Conservation (phyloP, 2,797 vertebrate species). For the Pygocentrus nattereri region DNA sequence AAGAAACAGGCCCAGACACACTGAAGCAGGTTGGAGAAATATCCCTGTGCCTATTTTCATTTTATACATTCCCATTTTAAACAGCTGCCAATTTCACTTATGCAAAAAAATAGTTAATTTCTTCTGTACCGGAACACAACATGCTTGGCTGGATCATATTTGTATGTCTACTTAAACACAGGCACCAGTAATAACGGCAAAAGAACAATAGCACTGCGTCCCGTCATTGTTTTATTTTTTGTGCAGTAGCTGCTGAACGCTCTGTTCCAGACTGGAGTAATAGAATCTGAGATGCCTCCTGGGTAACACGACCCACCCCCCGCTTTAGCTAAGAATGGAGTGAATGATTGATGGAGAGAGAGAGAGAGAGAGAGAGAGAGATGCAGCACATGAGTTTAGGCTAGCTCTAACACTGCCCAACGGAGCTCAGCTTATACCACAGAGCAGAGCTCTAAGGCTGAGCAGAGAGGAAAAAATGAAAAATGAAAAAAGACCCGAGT, state of each 20-base stretch:
- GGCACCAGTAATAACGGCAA: background rate
- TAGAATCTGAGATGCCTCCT: slow-evolving; percentile 46
- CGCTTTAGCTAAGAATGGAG: slow-evolving; percentile 28
- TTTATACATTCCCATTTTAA: background rate
- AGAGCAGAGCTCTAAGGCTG: background rate
- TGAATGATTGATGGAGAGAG: slow-evolving; percentile 35
- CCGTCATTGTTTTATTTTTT: background rate
- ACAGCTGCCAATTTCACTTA: background rate
- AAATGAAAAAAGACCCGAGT: too few species aligned
- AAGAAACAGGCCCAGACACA: too few species aligned
- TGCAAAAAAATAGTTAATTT: background rate
- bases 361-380: slow-evolving; percentile 6
- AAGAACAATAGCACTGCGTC: background rate
- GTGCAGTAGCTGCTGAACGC: slow-evolving; percentile 30
- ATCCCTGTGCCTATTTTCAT: too few species aligned
- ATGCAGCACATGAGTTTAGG: background rate
- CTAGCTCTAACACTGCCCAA: slow-evolving; percentile 10
- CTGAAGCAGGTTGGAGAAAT: too few species aligned
- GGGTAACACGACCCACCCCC: slow-evolving; percentile 42
- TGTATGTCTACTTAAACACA: too few species aligned
- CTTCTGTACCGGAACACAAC: too few species aligned
- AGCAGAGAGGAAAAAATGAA: background rate
- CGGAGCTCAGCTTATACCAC: slow-evolving; percentile 1
- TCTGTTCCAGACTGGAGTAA: slow-evolving; percentile 26
- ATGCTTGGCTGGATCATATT: too few species aligned